Evolutionary conservation across 2,113 vertebrate species (phyloP), one percentile per base, ranked within the genome.

Genomic region (Progne subis): DNA sequence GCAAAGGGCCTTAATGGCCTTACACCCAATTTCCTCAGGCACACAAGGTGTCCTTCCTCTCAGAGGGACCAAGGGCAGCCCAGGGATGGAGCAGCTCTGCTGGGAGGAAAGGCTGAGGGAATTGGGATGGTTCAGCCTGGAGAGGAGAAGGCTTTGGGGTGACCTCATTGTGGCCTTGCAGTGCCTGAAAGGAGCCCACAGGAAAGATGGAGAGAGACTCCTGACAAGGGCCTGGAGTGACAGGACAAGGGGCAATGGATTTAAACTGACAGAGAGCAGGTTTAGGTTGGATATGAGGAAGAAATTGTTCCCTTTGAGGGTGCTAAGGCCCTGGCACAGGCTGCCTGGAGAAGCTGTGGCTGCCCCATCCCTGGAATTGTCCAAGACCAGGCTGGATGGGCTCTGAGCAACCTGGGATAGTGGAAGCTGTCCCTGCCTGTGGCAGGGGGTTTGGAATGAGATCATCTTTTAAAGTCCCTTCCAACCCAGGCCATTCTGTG

Each of bases 271-370:
- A 72, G 29, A 72, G 67, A 6, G 8, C 0, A 23, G 34, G 18
- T 0, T 72, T 28, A 57, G 49, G 19, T 44, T 0, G 68, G 37
- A 6, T 44, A 57, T 23, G 0, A 1, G 25, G 26, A 14, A n/a
- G 32, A 25, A 89, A 75, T 39, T 39, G 1, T n/a, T n/a, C 12
- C 44, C 60, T 59, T 23, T 24, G 32, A 46, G 28, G 4, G 32
- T 53, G 32, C 0, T 0, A 12, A 60, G 32, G 8, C 18, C 23
- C 52, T 82, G 53, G 61, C 46, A 75, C 19, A 82, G n/a, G 24
- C 0, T 46, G 0, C 3, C 15, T 46, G 68, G 28, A 41, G 69
- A 0, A 60, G 53, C 69, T 68, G 28, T 46, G 53, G 46, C 28
- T 82, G n/a, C 29, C 19, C 24, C 11, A 26, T 39, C 61, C 53